Conservation (phyloP, 2,888 invertebrate species). For the Calameuta pallipes region DNA sequence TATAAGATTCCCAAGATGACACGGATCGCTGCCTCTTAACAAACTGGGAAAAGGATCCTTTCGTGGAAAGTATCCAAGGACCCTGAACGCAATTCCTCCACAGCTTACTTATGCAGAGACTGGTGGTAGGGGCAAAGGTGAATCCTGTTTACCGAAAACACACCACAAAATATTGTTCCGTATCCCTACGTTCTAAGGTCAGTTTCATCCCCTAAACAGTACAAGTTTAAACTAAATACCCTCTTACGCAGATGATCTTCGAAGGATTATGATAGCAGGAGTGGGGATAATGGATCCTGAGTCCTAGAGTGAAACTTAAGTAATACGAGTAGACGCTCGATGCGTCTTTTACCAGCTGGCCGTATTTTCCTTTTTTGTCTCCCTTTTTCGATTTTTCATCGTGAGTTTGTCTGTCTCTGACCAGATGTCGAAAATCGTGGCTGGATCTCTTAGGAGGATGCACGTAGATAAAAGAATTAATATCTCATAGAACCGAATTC, state of each 20-base stretch:
- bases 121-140: slow-evolving; percentile 1
- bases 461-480: slow-evolving; percentile 53
- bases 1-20: too few species aligned
- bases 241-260: slow-evolving; percentile 47
- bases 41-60: too few species aligned
- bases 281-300: neutral
- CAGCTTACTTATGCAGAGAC: too few species aligned
- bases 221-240: slow-evolving; percentile 11
- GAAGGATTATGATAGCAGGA: slow-evolving; percentile 9
- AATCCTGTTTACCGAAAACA: slow-evolving; percentile 50
- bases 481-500: slow-evolving; percentile 3
- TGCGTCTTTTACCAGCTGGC: slow-evolving; percentile 5
- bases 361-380: slow-evolving; percentile 20
- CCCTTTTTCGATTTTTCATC: slow-evolving; percentile 20
- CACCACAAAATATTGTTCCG: slow-evolving; percentile 12
- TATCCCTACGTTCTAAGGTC: too few species aligned
- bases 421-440: slow-evolving; percentile 47
- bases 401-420: slow-evolving; percentile 34
- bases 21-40: too few species aligned
- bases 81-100: too few species aligned
- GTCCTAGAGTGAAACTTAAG: slow-evolving; percentile 20
- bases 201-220: too few species aligned
- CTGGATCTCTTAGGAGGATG: slow-evolving; percentile 40
- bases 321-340: slow-evolving; percentile 54
- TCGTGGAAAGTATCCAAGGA: too few species aligned